Evolutionary conservation across 2,888 invertebrate genomes (phyloP), one percentile per base, ranked within the genome.

Genomic region (Adineta ricciae): DNA sequence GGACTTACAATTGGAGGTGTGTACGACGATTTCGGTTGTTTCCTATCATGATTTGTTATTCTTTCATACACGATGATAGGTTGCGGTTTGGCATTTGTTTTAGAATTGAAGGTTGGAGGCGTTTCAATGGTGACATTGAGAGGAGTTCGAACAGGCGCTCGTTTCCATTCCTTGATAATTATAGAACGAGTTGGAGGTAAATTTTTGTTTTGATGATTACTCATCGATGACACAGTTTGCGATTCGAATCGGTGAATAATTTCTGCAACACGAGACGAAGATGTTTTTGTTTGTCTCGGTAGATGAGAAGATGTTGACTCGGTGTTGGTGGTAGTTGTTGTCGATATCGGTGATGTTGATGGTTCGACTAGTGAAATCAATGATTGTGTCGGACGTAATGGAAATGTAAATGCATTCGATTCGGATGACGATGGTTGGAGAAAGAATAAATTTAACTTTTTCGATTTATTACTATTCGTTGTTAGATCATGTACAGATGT

Each of bases 231-330:
- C 0, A 78, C 1, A 38, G 0, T 41, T 36, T n/a, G 24, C 3
- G 38, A 24, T 78, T 78, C 78, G n/a, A 78, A 78, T 78, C 24
- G 78, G n/a, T 78, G 8, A 78, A 78, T 41, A 78, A 78, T 78
- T 41, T 78, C 41, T n/a, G 78, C 78, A n/a, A 78, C 78, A 78
- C 78, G 78, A 41, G 78, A 41, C 24, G 78, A 41, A 24, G 41
- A 24, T 78, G 38, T 16, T n/a, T 24, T 21, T 41, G 78, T 24
- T 78, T 78, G 41, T 41, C 32, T 41, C 19, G 41, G n/a, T 14
- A 11, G 11, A 41, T 5, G 24, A 0, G 41, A 3, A n/a, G 41
- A 14, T 2, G 24, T 3, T 36, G 38, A 21, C 4, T n/a, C n/a
- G 3, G 36, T n/a, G n/a, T n/a, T n/a, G n/a, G n/a, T n/a, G n/a